Conservation (phyloP, 2,797 vertebrate genomes). For the Urophycis tenuis region DNA sequence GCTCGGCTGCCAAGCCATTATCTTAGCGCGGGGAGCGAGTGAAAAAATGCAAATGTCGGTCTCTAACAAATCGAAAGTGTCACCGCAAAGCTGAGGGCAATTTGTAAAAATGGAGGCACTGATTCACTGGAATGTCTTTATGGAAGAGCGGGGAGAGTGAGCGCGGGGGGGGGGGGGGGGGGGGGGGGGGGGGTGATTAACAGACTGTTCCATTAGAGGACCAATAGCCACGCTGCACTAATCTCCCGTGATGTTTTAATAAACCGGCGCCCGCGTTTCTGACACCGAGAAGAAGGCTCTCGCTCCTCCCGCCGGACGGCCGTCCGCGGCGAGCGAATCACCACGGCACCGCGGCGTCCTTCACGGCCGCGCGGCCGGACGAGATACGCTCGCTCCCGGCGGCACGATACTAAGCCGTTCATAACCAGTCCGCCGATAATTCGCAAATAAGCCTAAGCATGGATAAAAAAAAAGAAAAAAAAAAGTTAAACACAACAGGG, state of each 20-base stretch:
- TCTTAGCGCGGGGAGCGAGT: constrained; percentile 48
- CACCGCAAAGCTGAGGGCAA: constrained; percentile 66
- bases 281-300: constrained; percentile 60
- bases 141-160: constrained; percentile 56
- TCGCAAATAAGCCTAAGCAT: constrained; percentile 1
- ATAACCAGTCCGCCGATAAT: constrained; percentile 24
- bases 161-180: constrained; percentile 50
- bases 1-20: constrained; percentile 63
- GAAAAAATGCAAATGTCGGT: constrained; percentile 64
- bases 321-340: no score
- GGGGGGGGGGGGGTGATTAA: constrained; percentile 61
- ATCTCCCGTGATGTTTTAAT: constrained; percentile 72
- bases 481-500: constrained; percentile 39
- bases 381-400: constrained; percentile 27
- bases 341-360: constrained; percentile 36
- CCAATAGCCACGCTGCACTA: constrained; percentile 67
- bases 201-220: constrained; percentile 68
- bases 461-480: constrained; percentile 26
- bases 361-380: constrained; percentile 38
- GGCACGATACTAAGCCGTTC: constrained; percentile 36
- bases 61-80: constrained; percentile 67
- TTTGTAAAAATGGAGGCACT: constrained; percentile 67
- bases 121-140: constrained; percentile 68
- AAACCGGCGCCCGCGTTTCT: constrained; percentile 62
- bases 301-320: constrained; percentile 42